Base-by-base conservation (phyloP, 1,140 invertebrate genomes). In the Listronotus bonariensis region DNA sequence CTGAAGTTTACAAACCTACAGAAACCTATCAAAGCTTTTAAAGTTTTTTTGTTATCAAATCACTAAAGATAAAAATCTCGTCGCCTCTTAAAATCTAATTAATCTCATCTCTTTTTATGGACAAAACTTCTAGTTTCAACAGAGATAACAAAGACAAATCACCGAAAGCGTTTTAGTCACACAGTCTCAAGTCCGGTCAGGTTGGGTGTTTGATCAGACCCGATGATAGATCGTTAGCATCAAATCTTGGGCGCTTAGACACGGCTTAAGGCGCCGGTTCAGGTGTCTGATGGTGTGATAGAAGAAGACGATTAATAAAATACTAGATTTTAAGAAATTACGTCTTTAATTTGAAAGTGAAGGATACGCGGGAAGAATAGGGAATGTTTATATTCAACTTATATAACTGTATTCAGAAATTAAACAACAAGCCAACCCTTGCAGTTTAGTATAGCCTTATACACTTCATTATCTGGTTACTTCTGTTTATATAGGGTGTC, bases 191-290 rank as follows among this genome's bases (percentile, higher is more conserved):
- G 57, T 60, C 45, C 49, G 45, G 32, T 31, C 42, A 48, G 56
- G 48, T 34, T 43, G 42, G 56, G 45, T 60, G 57, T 60, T 60
- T 60, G 57, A 60, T 60, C 57, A 49, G 45, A 17, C 45, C 45
- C 57, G 57, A 60, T 60, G 57, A 60, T 60, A 60, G 57, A 60
- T 60, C 57, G 57, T 60, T 60, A 60, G 46, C 45, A 60, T 60
- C 57, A 51, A 51, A 60, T 60, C 45, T 49, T 60, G 57, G 46
- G 57, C 57, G 57, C 57, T 60, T 60, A 45, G 57, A 60, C 45
- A 60, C 57, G 46, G 49, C 49, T 51, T 41, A 60, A 60, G 57
- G 57, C 57, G 57, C 57, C 57, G 57, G 42, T 49, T 20, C 34
- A 51, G 32, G 32, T 60, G 57, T 51, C 36, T 31, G 57, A 60